phyloP scores from a whole-genome alignment of 2,888 invertebrate genomes.

The Phyto melanocephala region DNA sequence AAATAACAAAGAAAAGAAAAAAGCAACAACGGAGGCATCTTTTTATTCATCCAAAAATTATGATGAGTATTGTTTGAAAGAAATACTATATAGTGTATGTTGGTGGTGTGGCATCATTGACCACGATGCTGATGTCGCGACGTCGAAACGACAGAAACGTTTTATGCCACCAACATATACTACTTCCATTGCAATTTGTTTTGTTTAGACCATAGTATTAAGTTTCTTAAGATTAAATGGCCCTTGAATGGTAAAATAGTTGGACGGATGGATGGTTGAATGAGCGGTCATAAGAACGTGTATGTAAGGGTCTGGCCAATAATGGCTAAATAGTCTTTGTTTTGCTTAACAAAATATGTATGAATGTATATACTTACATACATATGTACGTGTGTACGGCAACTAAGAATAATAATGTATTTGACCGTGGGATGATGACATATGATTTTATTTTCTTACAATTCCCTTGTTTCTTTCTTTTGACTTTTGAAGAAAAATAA shows the following conservation, averaged over 20 bases:
- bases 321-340: conserved; percentile 53
- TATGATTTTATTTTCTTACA: conserved; percentile 58
- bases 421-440: conserved; percentile 64
- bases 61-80: conserved; percentile 37
- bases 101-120: conserved; percentile 41
- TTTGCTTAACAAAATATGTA: background rate
- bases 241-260: conserved; percentile 51
- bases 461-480: conserved; percentile 13
- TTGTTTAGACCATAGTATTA: conserved; percentile 58
- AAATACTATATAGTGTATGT: conserved; percentile 6
- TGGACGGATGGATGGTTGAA: background rate
- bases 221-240: conserved; percentile 59
- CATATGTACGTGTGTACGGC: no score
- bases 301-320: conserved; percentile 37
- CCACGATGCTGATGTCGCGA: conserved; percentile 42
- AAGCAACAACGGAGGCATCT: conserved; percentile 23
- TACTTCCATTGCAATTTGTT: conserved; percentile 56
- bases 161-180: conserved; percentile 52
- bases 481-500: background rate
- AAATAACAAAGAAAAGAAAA: conserved; percentile 1
- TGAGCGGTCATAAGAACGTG: conserved; percentile 39
- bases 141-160: conserved; percentile 29
- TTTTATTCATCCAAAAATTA: conserved; percentile 40
- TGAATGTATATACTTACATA: background rate
- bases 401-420: conserved; percentile 32